Conservation (phyloP, 2,797 vertebrate species). For the Micropoecilia bifurca region DNA sequence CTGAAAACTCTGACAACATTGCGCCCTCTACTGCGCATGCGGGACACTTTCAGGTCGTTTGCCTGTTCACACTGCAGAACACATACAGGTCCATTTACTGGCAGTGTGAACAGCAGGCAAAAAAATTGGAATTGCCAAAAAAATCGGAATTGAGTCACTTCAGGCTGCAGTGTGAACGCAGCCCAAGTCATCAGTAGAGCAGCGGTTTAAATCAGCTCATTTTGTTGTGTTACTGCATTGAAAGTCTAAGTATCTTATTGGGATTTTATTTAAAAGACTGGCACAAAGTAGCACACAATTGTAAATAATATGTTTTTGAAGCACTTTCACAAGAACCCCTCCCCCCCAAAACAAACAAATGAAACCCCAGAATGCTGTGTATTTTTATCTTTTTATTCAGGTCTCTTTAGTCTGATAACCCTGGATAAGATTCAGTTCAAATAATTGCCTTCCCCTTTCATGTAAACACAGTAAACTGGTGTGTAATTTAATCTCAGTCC, state of each 20-base stretch:
- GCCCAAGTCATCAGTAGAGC: too few relatives aligned
- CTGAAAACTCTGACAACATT: too few relatives aligned
- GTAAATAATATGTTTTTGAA: not conserved
- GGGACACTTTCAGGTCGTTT: too few relatives aligned
- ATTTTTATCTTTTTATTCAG: not conserved
- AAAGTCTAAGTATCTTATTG: not conserved
- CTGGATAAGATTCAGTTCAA: not conserved
- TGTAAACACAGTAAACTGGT: not conserved
- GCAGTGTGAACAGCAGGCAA: too few relatives aligned
- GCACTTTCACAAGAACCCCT: not conserved
- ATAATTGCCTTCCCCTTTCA: not conserved
- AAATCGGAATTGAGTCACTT: too few relatives aligned
- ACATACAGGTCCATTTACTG: too few relatives aligned
- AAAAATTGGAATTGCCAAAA: too few relatives aligned
- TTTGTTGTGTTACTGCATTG: not conserved
- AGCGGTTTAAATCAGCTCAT: too few relatives aligned
- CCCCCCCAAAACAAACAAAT: too few relatives aligned
- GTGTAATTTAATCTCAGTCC: constrained; percentile 2
- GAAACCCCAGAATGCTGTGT: not conserved
- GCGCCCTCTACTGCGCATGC: too few relatives aligned
- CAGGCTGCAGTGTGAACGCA: too few relatives aligned
- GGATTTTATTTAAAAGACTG: not conserved
- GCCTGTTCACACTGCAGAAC: too few relatives aligned
- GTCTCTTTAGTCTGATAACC: not conserved
- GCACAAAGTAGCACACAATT: not conserved